Conservation (phyloP, 2,888 invertebrate species). For the Drosophila sordidula region DNA sequence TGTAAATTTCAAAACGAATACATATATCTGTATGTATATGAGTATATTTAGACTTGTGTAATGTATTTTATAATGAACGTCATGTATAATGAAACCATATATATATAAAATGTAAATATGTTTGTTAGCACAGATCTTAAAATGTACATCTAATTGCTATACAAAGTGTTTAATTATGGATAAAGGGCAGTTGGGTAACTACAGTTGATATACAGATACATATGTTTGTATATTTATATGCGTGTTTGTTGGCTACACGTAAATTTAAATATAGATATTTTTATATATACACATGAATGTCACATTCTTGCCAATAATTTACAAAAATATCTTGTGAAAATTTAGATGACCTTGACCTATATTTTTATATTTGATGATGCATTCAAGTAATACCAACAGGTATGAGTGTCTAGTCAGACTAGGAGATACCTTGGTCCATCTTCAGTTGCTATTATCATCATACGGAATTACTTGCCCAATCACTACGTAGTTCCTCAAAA, state of each 20-base stretch:
- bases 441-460: background rate
- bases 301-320: background rate
- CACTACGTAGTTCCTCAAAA: too few relatives aligned
- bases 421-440: too few relatives aligned
- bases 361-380: conserved; percentile 31
- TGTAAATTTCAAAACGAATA: background rate
- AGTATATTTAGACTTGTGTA: conserved; percentile 10
- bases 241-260: background rate
- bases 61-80: too few relatives aligned
- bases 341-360: conserved; percentile 80
- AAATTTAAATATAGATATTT: too few relatives aligned
- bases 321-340: conserved; percentile 1
- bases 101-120: conserved; percentile 22
- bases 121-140: conserved; percentile 15
- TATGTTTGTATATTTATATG: background rate
- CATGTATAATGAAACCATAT: background rate
- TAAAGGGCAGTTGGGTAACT: background rate
- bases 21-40: conserved; percentile 5
- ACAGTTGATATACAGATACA: background rate
- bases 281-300: background rate
- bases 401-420: background rate
- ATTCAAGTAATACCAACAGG: conserved; percentile 5
- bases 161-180: conserved; percentile 20
- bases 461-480: too few relatives aligned
- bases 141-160: conserved; percentile 25